These are phyloP conservation scores for Tinamus guttatus DNA, from an alignment of 2,113 vertebrate genomes.

Conservation along the genomic window DNA sequence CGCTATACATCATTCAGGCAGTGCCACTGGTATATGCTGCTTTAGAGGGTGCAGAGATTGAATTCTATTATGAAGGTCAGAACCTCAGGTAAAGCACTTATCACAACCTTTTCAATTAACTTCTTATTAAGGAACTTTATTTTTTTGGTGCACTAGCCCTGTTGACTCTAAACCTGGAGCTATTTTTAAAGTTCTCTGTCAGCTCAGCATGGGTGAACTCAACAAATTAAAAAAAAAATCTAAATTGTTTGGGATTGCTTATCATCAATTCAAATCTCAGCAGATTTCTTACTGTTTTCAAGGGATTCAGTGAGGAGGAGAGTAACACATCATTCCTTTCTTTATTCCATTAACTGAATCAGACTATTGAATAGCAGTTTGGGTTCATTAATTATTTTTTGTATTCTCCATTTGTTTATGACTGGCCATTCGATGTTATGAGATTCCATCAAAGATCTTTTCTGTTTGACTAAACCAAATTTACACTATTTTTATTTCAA, in stretches of 20 bases:
- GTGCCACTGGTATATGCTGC: neutral
- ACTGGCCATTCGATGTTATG: neutral
- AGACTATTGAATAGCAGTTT: neutral
- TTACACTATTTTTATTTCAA: neutral
- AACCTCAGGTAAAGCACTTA: neutral
- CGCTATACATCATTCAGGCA: neutral
- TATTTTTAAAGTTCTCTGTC: neutral
- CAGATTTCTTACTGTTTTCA: neutral
- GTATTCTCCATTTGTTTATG: neutral
- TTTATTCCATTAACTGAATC: neutral
- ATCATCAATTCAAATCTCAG: neutral
- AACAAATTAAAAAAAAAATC: neutral
- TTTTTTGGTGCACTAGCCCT: neutral
- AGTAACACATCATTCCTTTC: accelerated
- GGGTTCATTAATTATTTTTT: neutral
- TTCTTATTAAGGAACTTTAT: neutral
- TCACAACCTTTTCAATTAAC: neutral
- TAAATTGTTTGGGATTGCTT: neutral
- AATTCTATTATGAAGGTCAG: neutral
- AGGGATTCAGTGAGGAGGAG: accelerated
- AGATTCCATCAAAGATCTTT: neutral
- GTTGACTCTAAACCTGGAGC: neutral
- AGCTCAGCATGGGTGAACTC: neutral
- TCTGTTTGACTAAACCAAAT: neutral
- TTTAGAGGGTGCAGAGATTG: neutral